Base-by-base conservation (phyloP, 2,888 invertebrate species). In the Nymphalis polychloros region DNA sequence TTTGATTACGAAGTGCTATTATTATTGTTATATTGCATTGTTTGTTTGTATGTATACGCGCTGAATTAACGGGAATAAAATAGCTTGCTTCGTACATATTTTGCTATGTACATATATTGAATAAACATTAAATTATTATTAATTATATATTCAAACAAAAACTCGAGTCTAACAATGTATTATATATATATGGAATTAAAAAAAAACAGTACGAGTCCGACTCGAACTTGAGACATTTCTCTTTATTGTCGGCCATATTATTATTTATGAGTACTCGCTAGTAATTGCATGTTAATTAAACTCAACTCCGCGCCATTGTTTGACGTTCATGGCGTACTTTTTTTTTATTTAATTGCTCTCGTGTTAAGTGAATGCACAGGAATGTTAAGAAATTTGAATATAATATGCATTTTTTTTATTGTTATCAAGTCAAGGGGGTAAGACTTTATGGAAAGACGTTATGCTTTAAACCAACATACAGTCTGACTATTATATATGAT, bases 251-350 rank as follows among this genome's bases (percentile, higher is more conserved):
- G 3, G 17, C 27, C 49, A n/a, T 57, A 57, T 57, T 57, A 57
- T 57, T 57, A 57, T 57, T 57, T 57, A 57, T 41, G 57, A 57
- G 57, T 35, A 41, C 41, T 19, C 57, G 35, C 19, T 13, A 19
- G 57, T 46, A 65, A 65, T 46, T 52, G 52, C 64, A 52, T 49
- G 64, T 20, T 61, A 66, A 66, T 61, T 61, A 61, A 47, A 53
- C 48, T 48, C 64, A 53, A 63, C 59, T 60, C 35, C 59, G 19
- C 20, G 23, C 63, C 52, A 68, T 68, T 60, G 63, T 46, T 63
- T 19, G 59, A 63, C 50, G 41, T 48, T 20, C 59, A 19, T 63
- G n/a, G 31, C 41, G 49, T 19, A 47, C 61, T 55, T 62, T 62
- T 63, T 50, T 57, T 63, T 31, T 19, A 19, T 57, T 41, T 64